A percentile compares a stretch with the other conserved stretches of the same genome.
Evolutionary conservation across 2,888 invertebrate genomes (phyloP).

Genomic region (Cryptus armator): DNA sequence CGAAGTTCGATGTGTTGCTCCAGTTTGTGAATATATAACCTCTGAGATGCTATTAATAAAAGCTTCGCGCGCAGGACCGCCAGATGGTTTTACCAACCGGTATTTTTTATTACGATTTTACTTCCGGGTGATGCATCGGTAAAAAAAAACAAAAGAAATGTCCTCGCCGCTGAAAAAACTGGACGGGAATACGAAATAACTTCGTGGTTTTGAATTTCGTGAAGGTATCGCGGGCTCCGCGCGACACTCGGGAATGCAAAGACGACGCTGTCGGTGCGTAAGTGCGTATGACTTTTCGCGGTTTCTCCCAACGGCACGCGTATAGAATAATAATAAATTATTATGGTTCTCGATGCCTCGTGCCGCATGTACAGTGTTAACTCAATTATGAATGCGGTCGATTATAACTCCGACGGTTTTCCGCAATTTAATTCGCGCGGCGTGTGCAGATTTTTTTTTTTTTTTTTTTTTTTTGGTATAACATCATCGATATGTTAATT

Average conservation of each 20-base stretch:
- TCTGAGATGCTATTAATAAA: not conserved
- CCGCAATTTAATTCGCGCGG: not conserved
- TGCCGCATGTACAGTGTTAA: not conserved
- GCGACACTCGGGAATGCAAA: conserved; percentile 44
- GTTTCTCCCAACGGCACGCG: conserved; percentile 65
- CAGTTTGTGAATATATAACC: conserved; percentile 1
- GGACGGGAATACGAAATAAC: conserved; percentile 26
- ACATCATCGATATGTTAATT: too few species aligned
- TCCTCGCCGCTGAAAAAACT: not conserved
- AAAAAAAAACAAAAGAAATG: not conserved
- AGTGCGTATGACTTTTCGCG: conserved; percentile 34
- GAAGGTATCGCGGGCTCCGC: conserved; percentile 1
- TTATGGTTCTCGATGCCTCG: not conserved
- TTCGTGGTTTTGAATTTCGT: conserved; percentile 28
- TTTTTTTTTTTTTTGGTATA: not conserved
- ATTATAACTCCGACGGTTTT: not conserved
- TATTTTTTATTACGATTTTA: not conserved
- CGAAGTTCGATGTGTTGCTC: conserved; percentile 1
- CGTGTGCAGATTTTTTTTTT: not conserved
- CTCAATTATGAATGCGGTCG: not conserved
- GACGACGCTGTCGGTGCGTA: conserved; percentile 34
- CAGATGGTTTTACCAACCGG: not conserved
- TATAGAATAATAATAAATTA: conserved; percentile 58
- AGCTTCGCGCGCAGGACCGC: not conserved
- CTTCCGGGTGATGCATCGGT: conserved; percentile 18